Base-by-base conservation (phyloP, 2,113 vertebrate genomes). In the Gavialis gangeticus region DNA sequence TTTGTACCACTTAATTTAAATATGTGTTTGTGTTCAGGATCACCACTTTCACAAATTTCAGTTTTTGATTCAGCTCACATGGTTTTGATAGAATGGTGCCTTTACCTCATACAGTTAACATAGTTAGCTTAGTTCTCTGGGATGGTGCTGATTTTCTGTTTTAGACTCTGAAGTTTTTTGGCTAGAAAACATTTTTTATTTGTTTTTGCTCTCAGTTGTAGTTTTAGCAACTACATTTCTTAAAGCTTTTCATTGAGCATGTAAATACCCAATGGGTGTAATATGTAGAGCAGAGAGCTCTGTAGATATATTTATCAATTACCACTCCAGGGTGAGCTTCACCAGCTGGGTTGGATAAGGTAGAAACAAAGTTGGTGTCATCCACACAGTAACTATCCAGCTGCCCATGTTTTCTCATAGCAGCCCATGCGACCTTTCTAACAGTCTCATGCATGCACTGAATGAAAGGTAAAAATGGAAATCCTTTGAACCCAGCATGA, bases 1-100 rank as follows among this genome's bases (percentile, higher is more conserved):
- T 73, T 22, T 37, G 24, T 0, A 2, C 6, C n/a, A 0, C 10
- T 30, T 85, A 69, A 5, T 0, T 0, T 21, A 21, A 30, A 25
- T 88, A 2, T 1, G 62, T n/a, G 18, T 87, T 79, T 66, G 15
- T 73, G 34, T 85, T 90, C 25, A 18, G 17, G 18, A 0, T 55
- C 28, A 24, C 21, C 21, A 19, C 63, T 34, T 76, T 15, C 27
- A 2, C 3, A 7, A 16, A 19, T 66, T 46, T 82, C 71, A 19
- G 27, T 3, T 55, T 87, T 87, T 85, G 4, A 58, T 1, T 0
- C 77, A 34, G 55, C 82, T 92, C 66, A 59, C 46, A 75, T 84
- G 62, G 5, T 54, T 73, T 67, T 69, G 25, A 4, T 67, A 56
- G 57, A 4, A 62, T 66, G 56, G 37, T 34, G 11, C 58, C 25